A percentile compares a stretch with the other conserved stretches of the same genome.
These are phyloP conservation scores for Ctenoplectra terminalis DNA, from an alignment of 1,140 invertebrate genomes.

Conservation along the genomic window DNA sequence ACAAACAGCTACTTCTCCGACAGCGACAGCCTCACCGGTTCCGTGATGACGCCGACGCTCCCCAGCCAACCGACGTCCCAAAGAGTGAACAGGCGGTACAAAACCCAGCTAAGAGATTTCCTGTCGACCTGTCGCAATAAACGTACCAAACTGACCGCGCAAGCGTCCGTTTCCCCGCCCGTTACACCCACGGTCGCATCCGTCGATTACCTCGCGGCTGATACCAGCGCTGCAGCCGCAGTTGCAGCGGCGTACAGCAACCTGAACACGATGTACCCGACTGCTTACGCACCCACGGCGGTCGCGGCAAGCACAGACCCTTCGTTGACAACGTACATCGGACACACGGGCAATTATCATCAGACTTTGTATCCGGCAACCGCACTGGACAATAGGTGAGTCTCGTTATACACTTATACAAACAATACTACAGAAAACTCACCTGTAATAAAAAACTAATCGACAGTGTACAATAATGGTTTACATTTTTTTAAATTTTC, in stretches of 20 bases:
- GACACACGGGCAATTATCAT: conserved; percentile 89
- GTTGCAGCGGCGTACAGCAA: conserved; percentile 91
- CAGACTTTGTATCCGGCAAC: conserved; percentile 88
- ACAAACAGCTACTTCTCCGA: conserved; percentile 95
- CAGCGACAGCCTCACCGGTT: conserved; percentile 89
- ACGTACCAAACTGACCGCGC: conserved; percentile 87
- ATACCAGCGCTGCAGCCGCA: conserved; percentile 86
- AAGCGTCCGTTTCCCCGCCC: conserved; percentile 77
- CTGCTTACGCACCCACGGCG: conserved; percentile 85
- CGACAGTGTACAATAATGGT: not conserved
- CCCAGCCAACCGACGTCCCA: conserved; percentile 86
- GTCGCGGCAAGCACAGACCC: conserved; percentile 85
- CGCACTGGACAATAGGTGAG: conserved; percentile 87
- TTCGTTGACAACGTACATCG: conserved; percentile 86
- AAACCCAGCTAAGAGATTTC: conserved; percentile 96
- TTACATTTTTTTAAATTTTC: not conserved
- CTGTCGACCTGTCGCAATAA: conserved; percentile 95
- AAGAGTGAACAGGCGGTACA: conserved; percentile 93
- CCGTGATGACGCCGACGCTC: conserved; percentile 83
- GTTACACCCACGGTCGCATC: conserved; percentile 82
- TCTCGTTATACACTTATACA: no score
- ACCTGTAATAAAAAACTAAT: no score
- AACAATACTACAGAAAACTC: no score
- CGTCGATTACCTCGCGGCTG: conserved; percentile 87
- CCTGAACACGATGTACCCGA: conserved; percentile 91